Evolutionary conservation across 30 jellyfish, hydroid and myxozoan species (phyloP), one percentile per base, ranked within the genome.

Genomic region (Sanderia malayensis): DNA sequence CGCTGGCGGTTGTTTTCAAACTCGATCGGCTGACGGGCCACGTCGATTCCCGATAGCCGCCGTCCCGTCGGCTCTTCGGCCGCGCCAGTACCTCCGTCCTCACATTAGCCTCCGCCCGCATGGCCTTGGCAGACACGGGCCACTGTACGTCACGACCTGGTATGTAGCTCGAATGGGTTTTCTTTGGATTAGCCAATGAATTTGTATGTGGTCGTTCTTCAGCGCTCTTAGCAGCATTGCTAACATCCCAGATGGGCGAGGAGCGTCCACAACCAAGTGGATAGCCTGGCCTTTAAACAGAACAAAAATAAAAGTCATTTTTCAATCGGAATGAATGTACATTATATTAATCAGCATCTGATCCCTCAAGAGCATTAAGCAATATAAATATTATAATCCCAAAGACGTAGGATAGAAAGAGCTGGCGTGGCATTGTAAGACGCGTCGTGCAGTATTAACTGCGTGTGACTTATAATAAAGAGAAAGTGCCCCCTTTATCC

Each of bases 251-350:
- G 20, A 90, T 83, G 1, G 97, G 94, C 0, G 97, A 90, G 1
- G 97, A 83, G 32, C 97, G 49, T 29, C 97, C 97, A 66, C 97
- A 90, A 6, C 96, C 97, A 52, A 90, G 95, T 29, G 85, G 87
- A 55, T 90, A 76, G 26, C 57, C 32, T 0, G 95, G 84, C 73
- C 97, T n/a, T n/a, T n/a, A n/a, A n/a, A n/a, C n/a, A n/a, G n/a
- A n/a, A n/a, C n/a, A n/a, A n/a, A n/a, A n/a, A n/a, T n/a, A n/a
- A n/a, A n/a, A n/a, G n/a, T n/a, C n/a, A n/a, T n/a, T n/a, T n/a
- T n/a, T n/a, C n/a, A n/a, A n/a, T n/a, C n/a, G n/a, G n/a, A n/a
- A n/a, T n/a, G n/a, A n/a, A n/a, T n/a, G n/a, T n/a, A n/a, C n/a
- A n/a, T n/a, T n/a, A n/a, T n/a, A n/a, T n/a, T n/a, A n/a, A n/a